Percentiles rank a stretch among this genome's conserved stretches.
phyloP scores from a whole-genome alignment of 2,113 vertebrate species.

The Nothobranchius furzeri region DNA sequence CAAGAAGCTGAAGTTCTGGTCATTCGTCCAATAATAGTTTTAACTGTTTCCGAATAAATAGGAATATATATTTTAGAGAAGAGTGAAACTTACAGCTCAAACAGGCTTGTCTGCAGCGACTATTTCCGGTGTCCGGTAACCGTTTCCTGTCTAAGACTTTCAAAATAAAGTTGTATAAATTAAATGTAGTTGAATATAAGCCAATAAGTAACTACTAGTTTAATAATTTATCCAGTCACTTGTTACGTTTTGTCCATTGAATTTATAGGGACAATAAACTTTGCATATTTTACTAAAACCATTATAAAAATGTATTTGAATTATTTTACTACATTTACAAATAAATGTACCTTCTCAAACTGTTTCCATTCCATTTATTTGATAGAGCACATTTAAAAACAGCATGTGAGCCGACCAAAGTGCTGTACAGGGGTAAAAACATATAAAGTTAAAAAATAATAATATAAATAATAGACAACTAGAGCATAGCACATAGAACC shows the following conservation, averaged over 20 bases:
- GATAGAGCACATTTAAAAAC: too few relatives aligned
- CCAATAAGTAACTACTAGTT: too few relatives aligned
- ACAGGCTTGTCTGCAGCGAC: background rate
- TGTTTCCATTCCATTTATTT: too few relatives aligned
- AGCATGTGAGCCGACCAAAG: too few relatives aligned
- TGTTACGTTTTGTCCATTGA: too few relatives aligned
- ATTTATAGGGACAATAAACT: background rate
- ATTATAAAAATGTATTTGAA: too few relatives aligned
- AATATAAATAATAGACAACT: too few relatives aligned
- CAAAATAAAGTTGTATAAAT: slow-evolving; percentile 44
- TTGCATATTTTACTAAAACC: background rate
- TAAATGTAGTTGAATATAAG: background rate
- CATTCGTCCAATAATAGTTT: rapidly evolving
- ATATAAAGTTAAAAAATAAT: too few relatives aligned
- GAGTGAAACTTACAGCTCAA: slow-evolving; percentile 49
- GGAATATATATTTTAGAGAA: slow-evolving; percentile 3
- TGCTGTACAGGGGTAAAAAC: too few relatives aligned
- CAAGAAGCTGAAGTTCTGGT: background rate
- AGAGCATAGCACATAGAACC: too few relatives aligned
- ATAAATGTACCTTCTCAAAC: too few relatives aligned
- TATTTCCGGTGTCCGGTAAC: slow-evolving; percentile 36
- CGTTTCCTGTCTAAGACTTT: slow-evolving; percentile 47
- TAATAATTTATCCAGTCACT: background rate
- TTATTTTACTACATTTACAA: too few relatives aligned
- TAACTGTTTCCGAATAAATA: rapidly evolving